Conservation (phyloP, 2,797 vertebrate species). For the Lepilemur ruficaudatus region DNA sequence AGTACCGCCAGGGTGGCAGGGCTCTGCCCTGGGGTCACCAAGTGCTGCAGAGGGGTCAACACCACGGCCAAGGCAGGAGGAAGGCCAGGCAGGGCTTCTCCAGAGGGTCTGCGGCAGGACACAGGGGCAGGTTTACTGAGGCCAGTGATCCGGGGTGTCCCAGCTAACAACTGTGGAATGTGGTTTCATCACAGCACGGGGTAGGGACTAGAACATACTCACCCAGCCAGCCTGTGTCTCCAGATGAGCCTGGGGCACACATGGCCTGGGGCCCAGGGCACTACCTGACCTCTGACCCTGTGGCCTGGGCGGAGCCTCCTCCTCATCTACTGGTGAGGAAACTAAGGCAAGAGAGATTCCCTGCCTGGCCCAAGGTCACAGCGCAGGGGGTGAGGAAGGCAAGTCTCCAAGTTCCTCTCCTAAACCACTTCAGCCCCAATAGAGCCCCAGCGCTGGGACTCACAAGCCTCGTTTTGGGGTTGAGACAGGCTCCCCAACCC, state of each 20-base stretch:
- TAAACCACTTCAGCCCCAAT: background rate
- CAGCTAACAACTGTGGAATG: background rate
- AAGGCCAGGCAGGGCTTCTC: background rate
- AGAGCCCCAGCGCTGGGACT: background rate
- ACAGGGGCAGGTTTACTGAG: background rate
- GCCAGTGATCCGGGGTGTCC: background rate
- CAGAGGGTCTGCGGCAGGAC: background rate
- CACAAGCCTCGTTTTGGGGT: background rate
- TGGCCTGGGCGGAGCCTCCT: rapidly evolving
- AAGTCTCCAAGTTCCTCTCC: background rate
- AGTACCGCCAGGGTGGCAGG: rapidly evolving
- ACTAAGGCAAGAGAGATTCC: background rate
- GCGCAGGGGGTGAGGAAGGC: background rate
- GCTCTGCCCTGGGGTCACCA: background rate
- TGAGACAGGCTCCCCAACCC: background rate
- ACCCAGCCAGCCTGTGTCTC: background rate
- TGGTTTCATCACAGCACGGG: background rate
- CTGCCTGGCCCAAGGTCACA: constrained; percentile 46
- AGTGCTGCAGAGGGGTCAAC: background rate
- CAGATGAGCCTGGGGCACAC: background rate
- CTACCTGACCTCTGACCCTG: background rate
- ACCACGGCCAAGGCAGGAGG: background rate
- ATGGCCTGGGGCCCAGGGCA: too few species aligned
- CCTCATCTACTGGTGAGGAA: background rate
- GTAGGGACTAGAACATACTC: background rate